Percentiles rank a stretch among this genome's conserved stretches.
Evolutionary conservation across 2,888 invertebrate genomes (phyloP).

Genomic region (Eustalomyia histrio): DNA sequence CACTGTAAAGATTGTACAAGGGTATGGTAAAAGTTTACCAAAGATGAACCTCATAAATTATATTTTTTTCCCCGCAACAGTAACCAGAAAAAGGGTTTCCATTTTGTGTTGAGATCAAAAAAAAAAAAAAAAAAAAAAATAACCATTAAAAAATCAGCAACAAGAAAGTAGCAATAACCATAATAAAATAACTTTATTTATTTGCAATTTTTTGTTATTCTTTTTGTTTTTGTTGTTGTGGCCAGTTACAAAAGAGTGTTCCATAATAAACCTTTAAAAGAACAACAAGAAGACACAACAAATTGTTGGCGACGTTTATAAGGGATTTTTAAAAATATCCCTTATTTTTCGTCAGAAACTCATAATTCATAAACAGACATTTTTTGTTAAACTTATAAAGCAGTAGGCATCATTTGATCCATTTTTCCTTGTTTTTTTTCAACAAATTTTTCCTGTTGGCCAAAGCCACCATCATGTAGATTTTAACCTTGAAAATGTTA

Average conservation of each 20-base stretch:
- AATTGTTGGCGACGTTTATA: slow-evolving; percentile 30
- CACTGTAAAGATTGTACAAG: background rate
- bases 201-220: too few relatives aligned
- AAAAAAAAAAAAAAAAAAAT: slow-evolving; percentile 33
- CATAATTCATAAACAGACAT: slow-evolving; percentile 40
- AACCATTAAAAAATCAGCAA: slow-evolving; percentile 31
- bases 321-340: background rate
- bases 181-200: slow-evolving; percentile 44
- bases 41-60: slow-evolving; percentile 53
- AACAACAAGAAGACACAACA: slow-evolving; percentile 7
- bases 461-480: background rate
- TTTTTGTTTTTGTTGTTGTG: background rate
- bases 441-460: background rate
- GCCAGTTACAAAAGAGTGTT: background rate
- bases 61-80: slow-evolving; percentile 14
- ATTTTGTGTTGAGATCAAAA: background rate
- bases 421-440: background rate
- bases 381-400: background rate
- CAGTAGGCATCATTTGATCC: slow-evolving; percentile 18
- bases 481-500: slow-evolving; percentile 41
- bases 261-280: background rate
- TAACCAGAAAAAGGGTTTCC: slow-evolving; percentile 3
- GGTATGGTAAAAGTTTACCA: slow-evolving; percentile 27
- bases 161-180: slow-evolving; percentile 26
- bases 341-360: slow-evolving; percentile 10